Base-by-base conservation (phyloP, 2,113 vertebrate species). In the Coryphaenoides rupestris region DNA sequence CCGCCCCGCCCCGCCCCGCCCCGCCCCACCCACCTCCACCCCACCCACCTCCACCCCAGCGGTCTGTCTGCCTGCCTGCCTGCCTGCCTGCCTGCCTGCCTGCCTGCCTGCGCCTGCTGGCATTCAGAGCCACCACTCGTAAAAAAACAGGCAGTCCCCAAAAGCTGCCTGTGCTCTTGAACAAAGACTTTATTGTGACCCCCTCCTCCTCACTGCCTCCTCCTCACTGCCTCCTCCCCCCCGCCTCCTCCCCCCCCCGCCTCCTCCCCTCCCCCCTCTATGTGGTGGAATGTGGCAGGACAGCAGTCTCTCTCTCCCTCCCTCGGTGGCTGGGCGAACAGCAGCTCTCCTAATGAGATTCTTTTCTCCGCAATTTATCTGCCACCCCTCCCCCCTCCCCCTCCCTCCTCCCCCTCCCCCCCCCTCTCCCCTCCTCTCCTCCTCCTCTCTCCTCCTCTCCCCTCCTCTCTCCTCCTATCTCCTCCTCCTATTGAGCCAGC, bases 311-410 rank as follows among this genome's bases (percentile, higher is more conserved):
- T 73, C 83, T 83, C 82, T 66, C 78, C 76, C 72, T 79, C 62
- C 77, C 82, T 74, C 83, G 76, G 69, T 74, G 74, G 72, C 74
- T 56, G 75, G 70, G 79, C 81, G 80, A 84, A 87, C 86, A 89
- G 88, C 88, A 92, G 91, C 85, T 86, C 80, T 86, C 75, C 84
- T 92, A 91, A 92, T 92, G 90, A 92, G 89, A 92, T 91, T 91
- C 91, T 91, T 91, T 89, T 91, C 80, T 89, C 87, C 74, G 76
- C 92, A 92, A 92, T 93, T 92, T 93, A 93, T 92, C 91, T 92
- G 90, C 90, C 85, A 87, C 75, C 80, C 84, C n/a, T 84, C 56
- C 53, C 54, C 65, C 33, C 33, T 40, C 33, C 33, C 33, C 33
- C 13, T 61, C 52, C 65, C 58, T 59, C 73, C 21, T 5, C 22